A percentile compares a stretch with the other conserved stretches of the same genome.
phyloP scores from a whole-genome alignment of 2,888 invertebrate species.

The Eupithecia abbreviata region DNA sequence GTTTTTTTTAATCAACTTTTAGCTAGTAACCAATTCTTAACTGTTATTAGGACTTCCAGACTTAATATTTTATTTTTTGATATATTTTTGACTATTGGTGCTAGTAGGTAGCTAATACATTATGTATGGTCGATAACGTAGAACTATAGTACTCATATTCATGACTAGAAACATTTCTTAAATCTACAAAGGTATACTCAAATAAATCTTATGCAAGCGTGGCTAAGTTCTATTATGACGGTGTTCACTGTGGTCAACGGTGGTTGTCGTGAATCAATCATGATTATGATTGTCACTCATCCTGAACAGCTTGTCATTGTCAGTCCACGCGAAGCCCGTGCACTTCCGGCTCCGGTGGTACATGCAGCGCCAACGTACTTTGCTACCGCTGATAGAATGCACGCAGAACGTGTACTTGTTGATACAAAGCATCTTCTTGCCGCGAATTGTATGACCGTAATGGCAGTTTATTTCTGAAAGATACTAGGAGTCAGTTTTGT shows the following conservation, averaged over 20 bases:
- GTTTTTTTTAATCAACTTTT: neutral
- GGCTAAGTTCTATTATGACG: neutral
- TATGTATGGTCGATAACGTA: neutral
- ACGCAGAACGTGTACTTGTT: slow-evolving; percentile 51
- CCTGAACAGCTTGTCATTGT: slow-evolving; percentile 44
- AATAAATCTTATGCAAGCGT: neutral
- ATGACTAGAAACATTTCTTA: neutral
- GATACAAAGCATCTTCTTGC: slow-evolving; percentile 45
- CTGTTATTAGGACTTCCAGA: neutral
- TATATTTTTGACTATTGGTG: neutral
- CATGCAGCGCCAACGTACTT: slow-evolving; percentile 52
- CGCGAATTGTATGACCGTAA: slow-evolving; percentile 42
- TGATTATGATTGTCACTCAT: slow-evolving; percentile 46
- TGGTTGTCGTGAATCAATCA: neutral
- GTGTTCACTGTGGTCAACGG: neutral
- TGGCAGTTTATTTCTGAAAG: slow-evolving; percentile 42
- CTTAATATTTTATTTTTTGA: neutral
- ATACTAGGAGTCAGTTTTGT: neutral
- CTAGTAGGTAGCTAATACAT: neutral
- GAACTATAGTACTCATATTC: neutral
- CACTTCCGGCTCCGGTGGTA: slow-evolving; percentile 46
- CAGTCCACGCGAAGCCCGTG: slow-evolving; percentile 44
- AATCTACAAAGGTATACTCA: neutral
- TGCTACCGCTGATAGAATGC: slow-evolving; percentile 27
- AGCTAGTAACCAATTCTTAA: neutral